Evolutionary conservation across 2,888 invertebrate species (phyloP).

Genomic region (Macrosiphum euphorbiae): DNA sequence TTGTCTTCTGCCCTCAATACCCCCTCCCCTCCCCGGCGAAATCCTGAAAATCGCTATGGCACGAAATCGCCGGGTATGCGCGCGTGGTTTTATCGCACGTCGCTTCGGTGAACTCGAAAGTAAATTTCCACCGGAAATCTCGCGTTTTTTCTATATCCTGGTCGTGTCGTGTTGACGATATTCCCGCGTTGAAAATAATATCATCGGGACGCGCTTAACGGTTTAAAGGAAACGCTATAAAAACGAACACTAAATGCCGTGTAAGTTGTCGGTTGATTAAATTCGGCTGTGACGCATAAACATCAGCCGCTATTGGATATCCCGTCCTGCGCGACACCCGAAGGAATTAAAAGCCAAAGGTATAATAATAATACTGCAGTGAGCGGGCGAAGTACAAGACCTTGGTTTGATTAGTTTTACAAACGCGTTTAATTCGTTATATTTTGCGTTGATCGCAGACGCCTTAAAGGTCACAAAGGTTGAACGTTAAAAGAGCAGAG

Average conservation of each 20-base stretch:
- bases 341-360: neutral
- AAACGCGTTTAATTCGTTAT: neutral
- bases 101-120: neutral
- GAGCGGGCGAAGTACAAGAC: neutral
- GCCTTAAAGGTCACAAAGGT: neutral
- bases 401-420: neutral
- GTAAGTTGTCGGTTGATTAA: conserved; percentile 33
- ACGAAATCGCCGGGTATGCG: neutral
- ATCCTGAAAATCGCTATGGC: neutral
- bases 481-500: neutral
- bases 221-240: neutral
- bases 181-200: neutral
- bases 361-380: neutral
- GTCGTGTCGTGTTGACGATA: neutral
- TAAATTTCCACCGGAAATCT: neutral
- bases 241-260: conserved; percentile 14
- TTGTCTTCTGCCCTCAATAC: neutral
- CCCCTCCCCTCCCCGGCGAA: neutral
- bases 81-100: neutral
- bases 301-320: neutral
- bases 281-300: neutral
- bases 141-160: neutral
- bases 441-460: neutral
- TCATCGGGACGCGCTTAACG: neutral
- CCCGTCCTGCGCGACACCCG: neutral